Evolutionary conservation across 2,888 invertebrate species (phyloP), one percentile per base, ranked within the genome.

Genomic region (Synergus japonicus): DNA sequence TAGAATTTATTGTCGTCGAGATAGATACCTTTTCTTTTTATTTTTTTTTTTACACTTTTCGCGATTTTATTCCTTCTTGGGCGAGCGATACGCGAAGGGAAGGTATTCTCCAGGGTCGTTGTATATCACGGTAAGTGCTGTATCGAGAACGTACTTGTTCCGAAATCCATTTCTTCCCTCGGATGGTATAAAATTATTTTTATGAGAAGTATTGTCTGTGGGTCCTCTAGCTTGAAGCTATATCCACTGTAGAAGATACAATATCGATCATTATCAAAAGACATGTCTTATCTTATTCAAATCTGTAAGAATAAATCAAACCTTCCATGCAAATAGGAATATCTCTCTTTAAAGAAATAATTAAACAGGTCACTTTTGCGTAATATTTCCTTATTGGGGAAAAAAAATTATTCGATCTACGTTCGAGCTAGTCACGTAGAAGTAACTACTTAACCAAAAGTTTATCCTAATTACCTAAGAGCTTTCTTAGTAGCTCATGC

Each of bases 101-200:
- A 49, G 5, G 73, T 54, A 73, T 37, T 73, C 46, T 46, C 44
- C 13, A 67, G 67, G 67, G 44, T 13, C 44, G 67, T n/a, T 44
- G 10, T 73, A 73, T 54, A 54, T 29, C 49, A 73, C 49, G n/a
- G 18, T 37, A 73, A 73, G 54, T 41, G 54, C 73, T 12, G 37
- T 73, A 73, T 49, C 29, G 73, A 12, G 37, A 54, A 54, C 12
- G 54, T 73, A 49, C 49, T 73, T 73, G 49, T 73, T 54, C 54
- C 73, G 54, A 73, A 49, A 73, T 73, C 73, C 49, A 73, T 73
- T 73, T 54, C 73, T 54, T 73, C 15, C 54, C 54, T 73, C 73
- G 73, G n/a, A 73, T n/a, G n/a, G 49, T 54, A 73, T 73, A 9
- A 37, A 54, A 54, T 73, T 73, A 54, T 73, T 73, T 73, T 73